A percentile compares a stretch with the other conserved stretches of the same genome.
phyloP scores from a whole-genome alignment of 2,888 invertebrate species.

The Eupsilia transversa region DNA sequence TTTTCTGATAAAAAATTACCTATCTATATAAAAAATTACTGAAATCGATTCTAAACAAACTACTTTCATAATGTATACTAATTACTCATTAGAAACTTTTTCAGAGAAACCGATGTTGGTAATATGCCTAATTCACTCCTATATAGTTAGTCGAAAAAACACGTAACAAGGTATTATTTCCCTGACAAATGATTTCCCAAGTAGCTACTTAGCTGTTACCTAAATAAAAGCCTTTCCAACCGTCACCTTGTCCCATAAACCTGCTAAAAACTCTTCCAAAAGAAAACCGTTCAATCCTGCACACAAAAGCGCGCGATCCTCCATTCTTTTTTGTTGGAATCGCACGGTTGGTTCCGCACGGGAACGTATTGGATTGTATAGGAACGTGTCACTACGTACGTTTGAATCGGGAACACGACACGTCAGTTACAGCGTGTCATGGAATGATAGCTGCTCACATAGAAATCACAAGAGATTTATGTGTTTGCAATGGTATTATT shows the following conservation, averaged over 20 bases:
- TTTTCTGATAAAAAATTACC: too few species aligned
- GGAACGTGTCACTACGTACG: constrained; percentile 31
- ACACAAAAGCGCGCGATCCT: constrained; percentile 16
- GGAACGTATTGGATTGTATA: neutral
- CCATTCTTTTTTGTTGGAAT: constrained; percentile 18
- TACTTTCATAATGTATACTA: too few species aligned
- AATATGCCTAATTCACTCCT: neutral
- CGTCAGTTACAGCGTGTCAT: constrained; percentile 29
- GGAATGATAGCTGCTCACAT: constrained; percentile 1
- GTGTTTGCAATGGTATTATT: neutral
- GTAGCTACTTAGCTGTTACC: neutral
- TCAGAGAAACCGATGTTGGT: neutral
- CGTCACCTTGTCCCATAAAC: constrained; percentile 4
- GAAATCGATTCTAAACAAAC: too few species aligned
- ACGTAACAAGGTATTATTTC: neutral
- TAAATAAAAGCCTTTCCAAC: constrained; percentile 6
- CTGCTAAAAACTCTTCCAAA: neutral
- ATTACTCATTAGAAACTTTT: neutral
- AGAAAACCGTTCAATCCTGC: neutral
- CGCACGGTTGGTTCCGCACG: constrained; percentile 15
- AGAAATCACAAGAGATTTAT: neutral
- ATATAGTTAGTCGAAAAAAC: neutral
- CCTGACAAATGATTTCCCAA: neutral
- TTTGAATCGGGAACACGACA: constrained; percentile 8
- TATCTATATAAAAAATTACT: too few species aligned